Conservation (phyloP, 2,888 invertebrate genomes). For the Mamestra brassicae region DNA sequence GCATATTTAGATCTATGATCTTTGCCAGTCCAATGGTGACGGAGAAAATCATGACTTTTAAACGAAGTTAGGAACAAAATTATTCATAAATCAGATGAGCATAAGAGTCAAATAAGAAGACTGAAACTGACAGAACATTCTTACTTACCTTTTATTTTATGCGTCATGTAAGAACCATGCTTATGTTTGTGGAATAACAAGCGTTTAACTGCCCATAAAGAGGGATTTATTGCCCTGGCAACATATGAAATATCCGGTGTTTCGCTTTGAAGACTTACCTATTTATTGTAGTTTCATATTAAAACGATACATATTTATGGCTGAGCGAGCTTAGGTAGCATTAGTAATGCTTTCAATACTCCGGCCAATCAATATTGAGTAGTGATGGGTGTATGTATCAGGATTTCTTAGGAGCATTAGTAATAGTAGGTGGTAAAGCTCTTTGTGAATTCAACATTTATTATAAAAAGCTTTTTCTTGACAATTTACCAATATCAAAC, state of each 20-base stretch:
- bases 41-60: too few relatives aligned
- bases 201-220: slow-evolving; percentile 87
- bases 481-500: background rate
- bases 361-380: slow-evolving; percentile 17
- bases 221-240: slow-evolving; percentile 79
- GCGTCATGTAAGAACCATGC: slow-evolving; percentile 75
- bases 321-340: slow-evolving; percentile 19
- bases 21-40: too few relatives aligned
- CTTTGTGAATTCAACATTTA: background rate
- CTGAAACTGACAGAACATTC: slow-evolving; percentile 63
- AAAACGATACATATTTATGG: slow-evolving; percentile 59
- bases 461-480: background rate
- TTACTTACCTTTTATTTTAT: slow-evolving; percentile 75
- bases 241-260: slow-evolving; percentile 80
- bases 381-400: background rate
- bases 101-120: slow-evolving; percentile 67
- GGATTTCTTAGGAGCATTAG: background rate
- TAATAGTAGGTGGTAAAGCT: background rate
- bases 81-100: slow-evolving; percentile 41
- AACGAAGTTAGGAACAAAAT: too few relatives aligned
- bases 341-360: slow-evolving; percentile 10
- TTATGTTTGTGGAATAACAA: slow-evolving; percentile 83
- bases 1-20: too few relatives aligned
- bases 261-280: slow-evolving; percentile 74
- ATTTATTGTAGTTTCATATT: slow-evolving; percentile 64